Evolutionary conservation across 2,113 vertebrate species (phyloP), one percentile per base, ranked within the genome.

Genomic region (Limanda limanda): DNA sequence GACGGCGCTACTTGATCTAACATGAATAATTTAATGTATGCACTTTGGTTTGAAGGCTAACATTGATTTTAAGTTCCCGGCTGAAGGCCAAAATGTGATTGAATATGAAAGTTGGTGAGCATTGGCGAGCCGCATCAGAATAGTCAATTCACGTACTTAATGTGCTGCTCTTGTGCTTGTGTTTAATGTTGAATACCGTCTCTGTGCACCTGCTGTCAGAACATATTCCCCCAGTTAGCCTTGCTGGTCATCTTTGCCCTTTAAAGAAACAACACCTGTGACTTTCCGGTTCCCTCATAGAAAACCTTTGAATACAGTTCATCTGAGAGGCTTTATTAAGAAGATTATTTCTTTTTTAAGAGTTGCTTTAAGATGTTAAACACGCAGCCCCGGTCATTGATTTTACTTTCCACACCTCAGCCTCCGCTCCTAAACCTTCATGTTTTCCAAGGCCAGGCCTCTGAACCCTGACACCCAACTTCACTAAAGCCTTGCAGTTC

Each of bases 1-100:
- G 68, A 86, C 81, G 74, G 81, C 77, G 47, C 71, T 86, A 75
- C 84, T 90, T 90, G 89, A 91, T 92, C 85, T 83, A 81, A 85
- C 85, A 85, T 88, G 74, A 92, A 90, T 90, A 87, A 90, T 90
- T 92, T 93, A 92, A 93, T 91, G 75, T 89, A 90, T 91, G 87
- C 88, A 88, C 87, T 93, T 89, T 87, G 82, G 78, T 91, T 88
- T 89, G 84, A 93, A 92, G 91, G 90, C 84, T 83, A 74, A 78
- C 84, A 93, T 94, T 92, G 93, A 93, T 93, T 94, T 93, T 72
- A 86, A 79, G 85, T 87, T 85, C 52, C 48, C 61, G 70, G 81
- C 78, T 71, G 92, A 92, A 91, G 89, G 90, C 89, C 90, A 94
- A 87, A 89, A 82, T 79, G 86, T 89, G 87, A 90, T 81, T 91